Evolutionary conservation across 2,113 vertebrate species (phyloP), one percentile per base, ranked within the genome.

Genomic region (Peromyscus californicus): DNA sequence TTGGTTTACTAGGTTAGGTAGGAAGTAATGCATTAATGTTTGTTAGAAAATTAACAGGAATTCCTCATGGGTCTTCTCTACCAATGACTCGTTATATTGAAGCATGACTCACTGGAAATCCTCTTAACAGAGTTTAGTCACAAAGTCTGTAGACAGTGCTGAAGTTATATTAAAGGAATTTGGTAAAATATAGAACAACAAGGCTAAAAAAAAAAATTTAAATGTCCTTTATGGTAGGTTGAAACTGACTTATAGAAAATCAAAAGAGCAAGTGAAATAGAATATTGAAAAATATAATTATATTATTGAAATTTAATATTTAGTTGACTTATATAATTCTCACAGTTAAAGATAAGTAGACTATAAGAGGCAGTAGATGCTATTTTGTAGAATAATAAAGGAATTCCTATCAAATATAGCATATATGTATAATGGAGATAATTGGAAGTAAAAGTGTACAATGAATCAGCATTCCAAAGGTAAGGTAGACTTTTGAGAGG

Each of bases 251-350:
- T 91, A 76, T 3, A 76, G 10, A 12, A 88, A 96, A 83, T 39
- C 3, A 51, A 79, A 31, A 83, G 3, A 36, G 0, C 7, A 48
- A 29, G 26, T 54, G 26, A 97, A 78, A 88, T 11, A 69, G 36
- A 4, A 48, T 33, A 26, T 31, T 48, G 15, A 69, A 10, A 78
- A 74, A 33, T 57, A 22, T 65, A 2, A 3, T 89, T 90, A 51
- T 78, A 12, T 70, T 89, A 82, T 22, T 89, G 13, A 12, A 72
- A 91, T 72, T 93, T 90, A 96, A 54, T 95, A 72, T 39, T 59
- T 91, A 96, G 48, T 57, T 86, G 8, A 89, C 2, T 67, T 21
- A 48, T 76, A 48, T 3, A 94, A 29, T 10, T 39, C 70, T 42
- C 80, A 12, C 0, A 75, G 13, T 26, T 76, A 76, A 94, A 24